A percentile compares a stretch with the other conserved stretches of the same genome.
These are phyloP conservation scores for Nasonia oneida DNA, from an alignment of 2,888 invertebrate species.

Conservation along the genomic window DNA sequence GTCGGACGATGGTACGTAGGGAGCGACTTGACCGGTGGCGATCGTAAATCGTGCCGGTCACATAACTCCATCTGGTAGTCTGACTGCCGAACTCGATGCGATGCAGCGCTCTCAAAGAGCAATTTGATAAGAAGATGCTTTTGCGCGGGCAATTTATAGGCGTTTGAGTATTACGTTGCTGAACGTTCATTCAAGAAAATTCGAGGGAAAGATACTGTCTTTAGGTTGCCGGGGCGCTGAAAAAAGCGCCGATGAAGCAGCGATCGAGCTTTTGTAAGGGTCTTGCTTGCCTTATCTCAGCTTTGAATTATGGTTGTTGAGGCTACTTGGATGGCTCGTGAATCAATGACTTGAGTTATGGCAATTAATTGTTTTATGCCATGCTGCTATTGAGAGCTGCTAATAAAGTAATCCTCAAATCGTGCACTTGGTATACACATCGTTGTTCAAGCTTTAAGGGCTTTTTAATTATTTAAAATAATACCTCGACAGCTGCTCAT, in stretches of 20 bases:
- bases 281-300: not conserved
- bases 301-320: not conserved
- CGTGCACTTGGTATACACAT: no score
- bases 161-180: not conserved
- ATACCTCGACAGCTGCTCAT: no score
- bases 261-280: not conserved
- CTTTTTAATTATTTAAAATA: no score
- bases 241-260: not conserved
- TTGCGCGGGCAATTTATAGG: not conserved
- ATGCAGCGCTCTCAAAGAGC: not conserved
- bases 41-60: not conserved
- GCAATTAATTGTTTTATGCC: not conserved
- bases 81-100: not conserved
- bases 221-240: not conserved
- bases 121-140: not conserved
- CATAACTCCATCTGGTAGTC: conserved; percentile 16
- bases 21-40: conserved; percentile 22
- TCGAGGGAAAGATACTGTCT: not conserved
- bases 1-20: not conserved
- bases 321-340: not conserved
- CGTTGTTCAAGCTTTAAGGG: no score
- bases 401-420: no score
- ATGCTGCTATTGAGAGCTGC: no score
- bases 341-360: not conserved
- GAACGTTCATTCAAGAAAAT: conserved; percentile 1